phyloP scores from a whole-genome alignment of 2,113 vertebrate species.

The Rhea pennata region DNA sequence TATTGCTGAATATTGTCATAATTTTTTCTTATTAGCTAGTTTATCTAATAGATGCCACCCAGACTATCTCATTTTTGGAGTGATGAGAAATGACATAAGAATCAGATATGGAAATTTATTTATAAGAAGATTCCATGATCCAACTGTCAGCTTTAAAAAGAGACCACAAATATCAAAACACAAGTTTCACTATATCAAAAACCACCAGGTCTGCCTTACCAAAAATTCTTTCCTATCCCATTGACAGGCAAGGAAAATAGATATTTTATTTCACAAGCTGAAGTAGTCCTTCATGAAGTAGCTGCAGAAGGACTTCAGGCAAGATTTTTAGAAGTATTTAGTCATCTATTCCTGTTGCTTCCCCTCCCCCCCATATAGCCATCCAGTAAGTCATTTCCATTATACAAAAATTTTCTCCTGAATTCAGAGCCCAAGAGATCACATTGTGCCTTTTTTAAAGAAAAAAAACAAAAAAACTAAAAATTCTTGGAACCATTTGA shows the following conservation, averaged over 20 bases:
- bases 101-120: neutral
- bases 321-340: neutral
- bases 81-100: neutral
- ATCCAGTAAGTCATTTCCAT: neutral
- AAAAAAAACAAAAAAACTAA: neutral
- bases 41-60: too few relatives aligned
- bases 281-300: neutral
- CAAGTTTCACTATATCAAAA: neutral
- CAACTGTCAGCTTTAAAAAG: too few relatives aligned
- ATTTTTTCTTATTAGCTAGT: neutral
- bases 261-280: neutral
- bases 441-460: neutral
- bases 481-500: neutral
- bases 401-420: neutral
- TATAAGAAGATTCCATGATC: neutral
- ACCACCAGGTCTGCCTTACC: neutral
- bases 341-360: accelerated
- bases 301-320: neutral
- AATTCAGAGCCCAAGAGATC: neutral
- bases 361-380: too few relatives aligned
- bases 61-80: neutral
- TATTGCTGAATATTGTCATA: neutral
- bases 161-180: neutral
- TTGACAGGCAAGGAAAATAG: neutral
- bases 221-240: neutral